Conservation (phyloP, 2,797 vertebrate species). For the Thalassophryne amazonica region DNA sequence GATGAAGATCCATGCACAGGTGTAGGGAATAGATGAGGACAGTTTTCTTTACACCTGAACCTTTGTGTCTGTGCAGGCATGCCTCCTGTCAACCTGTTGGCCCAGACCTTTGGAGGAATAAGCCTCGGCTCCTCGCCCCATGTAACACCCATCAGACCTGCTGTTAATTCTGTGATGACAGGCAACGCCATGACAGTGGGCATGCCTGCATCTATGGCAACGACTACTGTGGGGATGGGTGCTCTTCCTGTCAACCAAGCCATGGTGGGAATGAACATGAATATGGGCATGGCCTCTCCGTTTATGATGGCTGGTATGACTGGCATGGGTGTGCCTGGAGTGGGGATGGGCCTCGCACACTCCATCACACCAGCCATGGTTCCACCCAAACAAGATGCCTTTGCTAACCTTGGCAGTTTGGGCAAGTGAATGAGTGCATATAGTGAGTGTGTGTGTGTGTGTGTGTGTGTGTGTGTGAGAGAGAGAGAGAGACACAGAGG, state of each 20-base stretch:
- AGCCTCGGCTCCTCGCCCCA: constrained; percentile 84
- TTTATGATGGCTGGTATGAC: constrained; percentile 74
- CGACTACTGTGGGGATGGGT: constrained; percentile 65
- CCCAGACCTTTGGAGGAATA: constrained; percentile 89
- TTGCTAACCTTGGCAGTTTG: constrained; percentile 98
- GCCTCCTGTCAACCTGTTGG: constrained; percentile 85
- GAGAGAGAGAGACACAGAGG: constrained; percentile 33
- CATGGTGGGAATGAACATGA: constrained; percentile 79
- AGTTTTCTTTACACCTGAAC: too few species aligned
- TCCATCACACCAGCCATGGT: constrained; percentile 74
- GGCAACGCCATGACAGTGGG: constrained; percentile 57
- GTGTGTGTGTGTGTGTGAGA: constrained; percentile 30
- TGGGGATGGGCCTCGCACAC: constrained; percentile 73
- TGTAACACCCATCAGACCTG: constrained; percentile 77
- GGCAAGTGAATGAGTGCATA: constrained; percentile 83
- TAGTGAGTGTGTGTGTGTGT: constrained; percentile 52
- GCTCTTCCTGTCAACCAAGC: constrained; percentile 71
- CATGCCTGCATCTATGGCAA: constrained; percentile 65
- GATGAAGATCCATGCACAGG: too few species aligned
- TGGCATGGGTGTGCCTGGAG: constrained; percentile 80
- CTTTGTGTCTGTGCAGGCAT: constrained; percentile 73
- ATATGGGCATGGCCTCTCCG: constrained; percentile 81
- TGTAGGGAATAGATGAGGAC: too few species aligned
- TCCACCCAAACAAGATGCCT: constrained; percentile 97
- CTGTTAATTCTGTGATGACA: constrained; percentile 76